Evolutionary conservation across 2,113 vertebrate species (phyloP).

Genomic region (Eurystomus gularis): DNA sequence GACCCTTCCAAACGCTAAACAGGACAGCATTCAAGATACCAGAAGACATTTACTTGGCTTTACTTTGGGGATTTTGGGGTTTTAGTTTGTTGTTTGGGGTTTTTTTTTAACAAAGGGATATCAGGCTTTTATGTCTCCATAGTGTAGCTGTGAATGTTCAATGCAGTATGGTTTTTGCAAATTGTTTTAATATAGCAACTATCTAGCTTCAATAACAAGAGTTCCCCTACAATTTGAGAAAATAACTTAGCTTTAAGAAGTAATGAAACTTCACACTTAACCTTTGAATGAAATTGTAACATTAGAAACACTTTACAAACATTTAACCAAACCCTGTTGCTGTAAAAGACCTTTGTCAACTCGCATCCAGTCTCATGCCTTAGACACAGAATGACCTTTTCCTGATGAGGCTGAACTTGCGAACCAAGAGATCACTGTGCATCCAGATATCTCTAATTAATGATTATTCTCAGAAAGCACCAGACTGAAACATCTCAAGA

Average conservation of each 20-base stretch:
- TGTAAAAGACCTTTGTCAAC: not conserved
- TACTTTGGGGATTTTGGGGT: not conserved
- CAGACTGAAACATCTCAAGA: not conserved
- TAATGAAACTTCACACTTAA: slow-evolving; percentile 13
- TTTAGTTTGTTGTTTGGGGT: not conserved
- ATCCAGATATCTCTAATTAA: not conserved
- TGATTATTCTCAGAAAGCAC: not conserved
- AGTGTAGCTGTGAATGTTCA: not conserved
- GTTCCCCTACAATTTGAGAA: not conserved
- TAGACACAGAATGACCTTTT: not conserved
- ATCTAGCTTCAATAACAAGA: not conserved
- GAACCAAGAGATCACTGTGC: not conserved
- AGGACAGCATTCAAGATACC: not conserved
- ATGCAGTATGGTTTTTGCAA: not conserved
- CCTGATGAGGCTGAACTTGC: not conserved
- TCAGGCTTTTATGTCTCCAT: not conserved
- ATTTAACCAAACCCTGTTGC: not conserved
- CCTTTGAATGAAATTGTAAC: not conserved
- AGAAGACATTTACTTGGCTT: not conserved
- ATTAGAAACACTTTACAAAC: not conserved
- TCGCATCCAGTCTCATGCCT: not conserved
- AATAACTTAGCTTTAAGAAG: not conserved
- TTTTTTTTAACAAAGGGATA: not conserved
- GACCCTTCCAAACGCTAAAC: not conserved
- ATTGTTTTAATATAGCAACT: slow-evolving; percentile 19